phyloP scores from a whole-genome alignment of 2,113 vertebrate species.

The Xiphophorus maculatus region DNA sequence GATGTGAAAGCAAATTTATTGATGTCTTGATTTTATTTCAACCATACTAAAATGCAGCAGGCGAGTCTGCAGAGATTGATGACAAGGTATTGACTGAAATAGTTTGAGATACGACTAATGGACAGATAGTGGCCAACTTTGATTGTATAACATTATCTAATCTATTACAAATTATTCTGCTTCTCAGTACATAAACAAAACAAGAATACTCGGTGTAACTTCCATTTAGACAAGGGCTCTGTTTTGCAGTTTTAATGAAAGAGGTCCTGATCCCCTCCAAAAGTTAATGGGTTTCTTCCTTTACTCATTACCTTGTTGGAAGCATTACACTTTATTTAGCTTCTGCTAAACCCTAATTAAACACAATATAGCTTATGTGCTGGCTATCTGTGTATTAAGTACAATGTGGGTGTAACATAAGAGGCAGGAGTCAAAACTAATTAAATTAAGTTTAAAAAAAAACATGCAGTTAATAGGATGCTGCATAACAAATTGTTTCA shows the following conservation, averaged over 20 bases:
- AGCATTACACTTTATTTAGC: conserved; percentile 3
- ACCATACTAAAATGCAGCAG: neutral
- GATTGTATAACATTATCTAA: neutral
- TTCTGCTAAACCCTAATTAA: conserved; percentile 7
- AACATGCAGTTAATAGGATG: neutral
- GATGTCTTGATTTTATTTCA: neutral
- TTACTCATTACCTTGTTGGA: conserved; percentile 3
- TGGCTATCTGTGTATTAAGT: neutral
- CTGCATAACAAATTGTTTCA: neutral
- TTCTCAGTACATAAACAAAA: neutral
- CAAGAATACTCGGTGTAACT: neutral
- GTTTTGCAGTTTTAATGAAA: conserved; percentile 9
- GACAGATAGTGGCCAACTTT: neutral
- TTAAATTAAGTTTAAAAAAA: neutral
- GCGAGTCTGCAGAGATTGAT: conserved; percentile 15
- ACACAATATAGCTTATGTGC: conserved; percentile 5
- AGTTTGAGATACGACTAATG: neutral
- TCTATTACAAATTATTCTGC: neutral
- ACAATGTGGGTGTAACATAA: neutral
- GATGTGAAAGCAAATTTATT: neutral
- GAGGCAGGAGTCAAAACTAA: neutral
- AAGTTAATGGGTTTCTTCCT: conserved; percentile 1
- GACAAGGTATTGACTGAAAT: neutral
- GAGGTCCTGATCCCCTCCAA: neutral
- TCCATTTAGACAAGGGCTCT: neutral